Evolutionary conservation across 2,888 invertebrate species (phyloP).

Genomic region (Tipula confusa): DNA sequence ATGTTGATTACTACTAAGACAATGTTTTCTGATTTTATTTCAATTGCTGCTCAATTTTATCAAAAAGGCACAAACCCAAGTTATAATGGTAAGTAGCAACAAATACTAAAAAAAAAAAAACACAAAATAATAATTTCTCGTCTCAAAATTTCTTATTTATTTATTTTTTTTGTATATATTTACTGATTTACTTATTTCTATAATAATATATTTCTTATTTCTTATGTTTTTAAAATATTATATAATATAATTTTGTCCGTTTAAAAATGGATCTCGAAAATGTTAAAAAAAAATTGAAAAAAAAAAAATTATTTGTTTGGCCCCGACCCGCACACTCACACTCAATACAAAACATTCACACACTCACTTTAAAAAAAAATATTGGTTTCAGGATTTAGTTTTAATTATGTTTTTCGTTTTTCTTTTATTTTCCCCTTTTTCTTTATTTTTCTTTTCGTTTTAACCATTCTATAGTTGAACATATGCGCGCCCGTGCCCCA

Average conservation of each 20-base stretch:
- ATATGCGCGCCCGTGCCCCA: constrained; percentile 48
- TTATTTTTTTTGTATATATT: background rate
- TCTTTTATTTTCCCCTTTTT: background rate
- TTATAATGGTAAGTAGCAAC: constrained; percentile 20
- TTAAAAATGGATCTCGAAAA: constrained; percentile 7
- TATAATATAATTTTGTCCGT: background rate
- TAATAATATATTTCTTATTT: background rate
- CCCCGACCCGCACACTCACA: background rate
- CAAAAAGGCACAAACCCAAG: constrained; percentile 12
- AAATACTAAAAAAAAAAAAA: background rate
- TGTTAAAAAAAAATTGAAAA: too few relatives aligned
- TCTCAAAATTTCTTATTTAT: background rate
- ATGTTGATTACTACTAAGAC: constrained; percentile 20
- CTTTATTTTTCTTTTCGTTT: background rate
- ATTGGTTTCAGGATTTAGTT: background rate
- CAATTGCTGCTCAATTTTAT: constrained; percentile 12
- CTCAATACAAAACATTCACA: background rate
- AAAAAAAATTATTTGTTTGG: constrained; percentile 4
- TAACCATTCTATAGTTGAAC: constrained; percentile 42
- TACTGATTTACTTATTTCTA: background rate
- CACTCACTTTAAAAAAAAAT: background rate
- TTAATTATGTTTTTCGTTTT: background rate
- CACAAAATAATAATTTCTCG: constrained; percentile 5
- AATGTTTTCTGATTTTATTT: constrained; percentile 20
- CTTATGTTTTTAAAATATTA: background rate